phyloP scores from a whole-genome alignment of 2,797 vertebrate species.

The Fratercula arctica region DNA sequence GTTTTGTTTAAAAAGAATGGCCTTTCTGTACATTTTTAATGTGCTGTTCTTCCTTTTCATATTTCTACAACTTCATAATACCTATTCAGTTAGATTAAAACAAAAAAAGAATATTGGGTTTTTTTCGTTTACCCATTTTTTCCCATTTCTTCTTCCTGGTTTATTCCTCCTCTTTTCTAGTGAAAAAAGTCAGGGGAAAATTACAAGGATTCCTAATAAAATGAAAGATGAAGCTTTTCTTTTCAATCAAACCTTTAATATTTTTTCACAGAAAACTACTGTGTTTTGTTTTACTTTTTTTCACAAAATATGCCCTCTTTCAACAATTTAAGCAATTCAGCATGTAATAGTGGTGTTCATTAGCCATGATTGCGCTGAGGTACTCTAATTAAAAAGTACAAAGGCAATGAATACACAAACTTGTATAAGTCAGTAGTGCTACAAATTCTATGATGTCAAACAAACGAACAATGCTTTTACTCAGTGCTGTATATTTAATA shows the following conservation, averaged over 20 bases:
- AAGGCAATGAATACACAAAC: background rate
- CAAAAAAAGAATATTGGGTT: background rate
- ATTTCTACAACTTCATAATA: background rate
- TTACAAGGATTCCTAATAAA: background rate
- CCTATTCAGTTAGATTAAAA: background rate
- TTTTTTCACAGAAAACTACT: background rate
- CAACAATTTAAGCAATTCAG: background rate
- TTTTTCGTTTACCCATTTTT: background rate
- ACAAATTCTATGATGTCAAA: background rate
- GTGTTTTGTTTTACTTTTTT: background rate
- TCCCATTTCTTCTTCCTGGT: background rate
- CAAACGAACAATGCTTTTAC: background rate
- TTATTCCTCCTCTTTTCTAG: background rate
- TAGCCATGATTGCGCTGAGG: background rate
- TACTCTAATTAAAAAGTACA: background rate
- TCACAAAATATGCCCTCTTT: background rate
- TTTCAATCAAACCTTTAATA: background rate
- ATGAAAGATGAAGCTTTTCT: background rate
- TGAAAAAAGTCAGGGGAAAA: background rate
- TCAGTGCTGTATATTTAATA: background rate
- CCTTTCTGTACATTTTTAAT: background rate
- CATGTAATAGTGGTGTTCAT: background rate
- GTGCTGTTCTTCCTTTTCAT: background rate
- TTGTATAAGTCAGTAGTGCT: background rate
- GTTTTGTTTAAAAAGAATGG: background rate